Evolutionary conservation across 2,797 vertebrate genomes (phyloP).

Genomic region (Discoglossus pictus): DNA sequence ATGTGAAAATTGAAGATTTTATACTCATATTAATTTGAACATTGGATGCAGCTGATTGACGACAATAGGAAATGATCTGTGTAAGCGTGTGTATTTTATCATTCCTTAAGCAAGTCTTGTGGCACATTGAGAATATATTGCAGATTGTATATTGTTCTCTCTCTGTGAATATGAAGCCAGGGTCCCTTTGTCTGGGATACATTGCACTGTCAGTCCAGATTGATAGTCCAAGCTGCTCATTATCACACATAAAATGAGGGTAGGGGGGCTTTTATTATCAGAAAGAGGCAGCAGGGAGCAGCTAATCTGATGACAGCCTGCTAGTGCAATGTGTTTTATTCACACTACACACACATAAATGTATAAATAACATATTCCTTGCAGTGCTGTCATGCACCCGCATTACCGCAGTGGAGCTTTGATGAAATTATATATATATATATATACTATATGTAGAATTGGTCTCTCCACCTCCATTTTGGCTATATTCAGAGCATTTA

Average conservation of each 20-base stretch:
- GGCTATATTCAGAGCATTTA: constrained; percentile 9
- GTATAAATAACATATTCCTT: too few species aligned
- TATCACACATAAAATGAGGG: constrained; percentile 5
- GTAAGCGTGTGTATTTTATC: too few species aligned
- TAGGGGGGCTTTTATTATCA: constrained; percentile 6
- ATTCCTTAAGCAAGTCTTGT: too few species aligned
- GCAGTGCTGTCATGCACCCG: too few species aligned
- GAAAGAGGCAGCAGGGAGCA: neutral
- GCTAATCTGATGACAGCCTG: neutral
- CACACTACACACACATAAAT: neutral
- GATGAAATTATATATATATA: too few species aligned
- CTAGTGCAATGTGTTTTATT: neutral
- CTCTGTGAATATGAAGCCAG: neutral
- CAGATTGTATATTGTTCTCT: neutral
- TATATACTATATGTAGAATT: too few species aligned
- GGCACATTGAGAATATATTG: neutral
- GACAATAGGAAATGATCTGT: too few species aligned
- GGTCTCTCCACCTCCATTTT: neutral
- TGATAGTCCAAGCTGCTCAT: constrained; percentile 13
- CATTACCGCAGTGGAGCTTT: too few species aligned
- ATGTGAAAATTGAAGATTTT: too few species aligned
- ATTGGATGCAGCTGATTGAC: too few species aligned
- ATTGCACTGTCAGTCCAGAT: constrained; percentile 11
- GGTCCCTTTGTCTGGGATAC: neutral
- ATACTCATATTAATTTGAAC: too few species aligned